These are phyloP conservation scores for Aurelia sp. DNA, from an alignment of 30 jellyfish, hydroid and myxozoan genomes.

Conservation along the genomic window DNA sequence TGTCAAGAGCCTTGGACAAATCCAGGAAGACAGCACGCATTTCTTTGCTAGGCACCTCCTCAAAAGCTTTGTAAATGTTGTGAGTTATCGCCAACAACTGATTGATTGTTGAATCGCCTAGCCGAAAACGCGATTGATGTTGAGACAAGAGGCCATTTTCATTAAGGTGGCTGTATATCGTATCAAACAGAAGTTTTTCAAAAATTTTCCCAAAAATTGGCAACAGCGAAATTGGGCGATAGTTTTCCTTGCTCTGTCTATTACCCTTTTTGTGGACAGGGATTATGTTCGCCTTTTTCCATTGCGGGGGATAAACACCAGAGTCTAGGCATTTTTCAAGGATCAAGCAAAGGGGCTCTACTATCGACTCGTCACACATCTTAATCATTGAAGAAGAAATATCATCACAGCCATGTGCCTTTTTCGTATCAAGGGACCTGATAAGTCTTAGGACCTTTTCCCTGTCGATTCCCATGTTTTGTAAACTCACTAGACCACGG, in stretches of 20 bases:
- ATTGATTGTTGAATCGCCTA: too few species aligned
- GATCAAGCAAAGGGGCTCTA: background rate
- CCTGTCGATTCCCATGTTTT: constrained; percentile 21
- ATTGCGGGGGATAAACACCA: background rate
- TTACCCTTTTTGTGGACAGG: too few species aligned
- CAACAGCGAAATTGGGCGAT: background rate
- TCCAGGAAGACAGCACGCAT: too few species aligned
- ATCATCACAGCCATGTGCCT: background rate
- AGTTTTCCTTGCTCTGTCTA: background rate
- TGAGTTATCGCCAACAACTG: too few species aligned
- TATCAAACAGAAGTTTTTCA: background rate
- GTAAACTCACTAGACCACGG: constrained; percentile 28
- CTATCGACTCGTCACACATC: too few species aligned
- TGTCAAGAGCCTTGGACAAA: too few species aligned
- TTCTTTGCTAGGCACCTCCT: too few species aligned
- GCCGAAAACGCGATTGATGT: background rate
- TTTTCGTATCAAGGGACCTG: constrained; percentile 15
- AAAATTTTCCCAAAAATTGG: background rate
- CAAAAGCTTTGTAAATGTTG: too few species aligned
- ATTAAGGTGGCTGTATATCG: background rate
- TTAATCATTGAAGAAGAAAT: too few species aligned
- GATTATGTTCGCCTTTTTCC: too few species aligned
- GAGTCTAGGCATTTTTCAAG: background rate
- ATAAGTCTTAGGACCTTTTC: constrained; percentile 1
- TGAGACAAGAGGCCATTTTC: background rate